Evolutionary conservation across 2,113 vertebrate genomes (phyloP).

Genomic region (Oreotrochilus melanogaster): DNA sequence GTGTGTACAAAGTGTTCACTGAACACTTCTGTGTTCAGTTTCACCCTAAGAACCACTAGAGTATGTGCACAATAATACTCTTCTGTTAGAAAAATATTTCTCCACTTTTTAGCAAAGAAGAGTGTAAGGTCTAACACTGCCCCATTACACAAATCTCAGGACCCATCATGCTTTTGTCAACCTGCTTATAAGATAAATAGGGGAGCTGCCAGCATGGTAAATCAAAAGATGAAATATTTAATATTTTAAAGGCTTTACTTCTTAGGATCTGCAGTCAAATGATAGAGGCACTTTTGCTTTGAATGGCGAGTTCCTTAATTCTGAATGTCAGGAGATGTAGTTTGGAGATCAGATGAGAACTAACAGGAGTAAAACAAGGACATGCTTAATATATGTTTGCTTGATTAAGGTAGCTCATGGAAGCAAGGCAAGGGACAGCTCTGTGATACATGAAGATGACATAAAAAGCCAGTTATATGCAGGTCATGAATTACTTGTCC

Average conservation of each 20-base stretch:
- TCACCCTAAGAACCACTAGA: too few relatives aligned
- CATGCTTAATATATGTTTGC: neutral
- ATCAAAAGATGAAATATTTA: slow-evolving; percentile 66
- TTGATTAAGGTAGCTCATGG: neutral
- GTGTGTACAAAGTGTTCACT: neutral
- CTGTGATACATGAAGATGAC: neutral
- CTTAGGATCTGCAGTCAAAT: slow-evolving; percentile 22
- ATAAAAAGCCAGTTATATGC: neutral
- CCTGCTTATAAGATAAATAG: slow-evolving; percentile 27
- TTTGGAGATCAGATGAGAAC: neutral
- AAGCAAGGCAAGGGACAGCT: neutral
- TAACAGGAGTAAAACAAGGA: neutral
- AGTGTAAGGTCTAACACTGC: neutral
- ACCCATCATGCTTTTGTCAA: slow-evolving; percentile 21
- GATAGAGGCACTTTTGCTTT: slow-evolving; percentile 30
- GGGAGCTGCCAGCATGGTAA: neutral
- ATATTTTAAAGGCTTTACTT: slow-evolving; percentile 46
- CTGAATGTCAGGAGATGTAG: slow-evolving; percentile 25
- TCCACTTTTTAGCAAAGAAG: neutral
- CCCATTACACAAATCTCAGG: slow-evolving; percentile 6
- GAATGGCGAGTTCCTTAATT: slow-evolving; percentile 9
- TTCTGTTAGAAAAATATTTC: neutral
- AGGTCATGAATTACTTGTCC: neutral
- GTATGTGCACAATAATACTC: neutral
- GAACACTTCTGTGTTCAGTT: fast-evolving